Evolutionary conservation across 2,797 vertebrate genomes (phyloP), one percentile per base, ranked within the genome.

Genomic region (Diplodus puntazzo): DNA sequence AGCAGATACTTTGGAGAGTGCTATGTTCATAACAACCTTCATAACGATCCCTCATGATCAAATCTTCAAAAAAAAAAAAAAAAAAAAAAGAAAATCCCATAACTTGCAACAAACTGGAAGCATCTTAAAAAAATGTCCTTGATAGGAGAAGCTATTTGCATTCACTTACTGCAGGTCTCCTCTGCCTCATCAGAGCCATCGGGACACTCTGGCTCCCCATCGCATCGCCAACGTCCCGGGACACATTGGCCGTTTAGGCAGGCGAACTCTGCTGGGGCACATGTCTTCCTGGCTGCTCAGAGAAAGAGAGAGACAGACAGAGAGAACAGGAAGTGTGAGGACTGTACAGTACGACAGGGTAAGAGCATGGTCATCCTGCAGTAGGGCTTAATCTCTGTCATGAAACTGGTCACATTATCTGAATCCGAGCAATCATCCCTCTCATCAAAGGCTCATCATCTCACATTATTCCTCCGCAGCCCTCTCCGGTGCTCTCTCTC

Each of bases 191-290:
- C 98, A 0, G 98, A 99, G 54, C 97, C 97, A 0, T 99, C 98
- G 0, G 96, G 91, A 89, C 98, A 99, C 66, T 99, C 98, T 0
- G 97, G 96, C 71, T 99, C 98, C 1, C 98, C 98, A 0, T 99
- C 98, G 39, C 98, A 99, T 45, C 97, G 97, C 98, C 98, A 99
- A 3, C 96, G 95, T 62, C 95, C 97, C 0, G 95, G 95, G 88
- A 99, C 97, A 92, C 98, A 99, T 90, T 99, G 97, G 46, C 98
- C 98, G 0, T 97, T 97, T 72, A 97, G 93, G 87, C 98, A 99
- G 80, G 97, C 96, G 58, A 99, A 99, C 89, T 99, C 97, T 0
- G 94, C 95, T 14, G 97, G 96, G 0, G 96, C 95, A 45, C 98
- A 99, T 1, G 97, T 99, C 89, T 96, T 98, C 95, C 96, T 98